Percentiles rank a stretch among this genome's conserved stretches.
Evolutionary conservation across 2,888 invertebrate species (phyloP).

Genomic region (Eupeodes latifasciatus): DNA sequence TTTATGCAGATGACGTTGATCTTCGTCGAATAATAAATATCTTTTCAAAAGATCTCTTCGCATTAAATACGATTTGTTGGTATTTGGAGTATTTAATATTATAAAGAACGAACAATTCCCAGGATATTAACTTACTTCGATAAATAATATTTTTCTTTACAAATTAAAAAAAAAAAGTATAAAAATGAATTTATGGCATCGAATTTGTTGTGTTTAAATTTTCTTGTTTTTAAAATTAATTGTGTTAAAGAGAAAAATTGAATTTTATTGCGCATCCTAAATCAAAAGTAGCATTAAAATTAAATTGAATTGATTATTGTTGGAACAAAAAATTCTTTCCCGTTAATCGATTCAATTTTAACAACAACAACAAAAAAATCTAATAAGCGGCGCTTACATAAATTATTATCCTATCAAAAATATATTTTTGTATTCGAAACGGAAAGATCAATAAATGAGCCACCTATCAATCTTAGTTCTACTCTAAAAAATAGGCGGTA

Average conservation of each 20-base stretch:
- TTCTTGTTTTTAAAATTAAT: no score
- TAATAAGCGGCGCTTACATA: constrained; percentile 1
- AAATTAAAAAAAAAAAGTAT: no score
- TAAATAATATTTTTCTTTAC: not conserved
- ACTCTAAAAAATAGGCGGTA: not conserved
- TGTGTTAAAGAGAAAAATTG: no score
- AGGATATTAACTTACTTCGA: not conserved
- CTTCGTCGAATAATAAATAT: not conserved
- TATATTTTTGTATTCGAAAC: not conserved
- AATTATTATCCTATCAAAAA: not conserved
- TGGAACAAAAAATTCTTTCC: not conserved
- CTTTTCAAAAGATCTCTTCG: not conserved
- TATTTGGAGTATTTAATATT: not conserved
- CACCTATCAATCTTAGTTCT: not conserved
- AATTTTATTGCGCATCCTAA: no score
- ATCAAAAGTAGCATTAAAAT: not conserved
- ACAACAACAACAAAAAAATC: not conserved
- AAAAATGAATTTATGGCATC: no score
- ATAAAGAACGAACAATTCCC: not conserved
- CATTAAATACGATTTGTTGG: not conserved
- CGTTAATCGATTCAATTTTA: not conserved
- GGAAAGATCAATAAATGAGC: not conserved
- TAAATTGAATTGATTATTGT: not conserved
- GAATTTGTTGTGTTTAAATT: no score
- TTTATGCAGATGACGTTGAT: not conserved